Conservation (phyloP, 2,113 vertebrate species). For the Budorcas taxicolor region DNA sequence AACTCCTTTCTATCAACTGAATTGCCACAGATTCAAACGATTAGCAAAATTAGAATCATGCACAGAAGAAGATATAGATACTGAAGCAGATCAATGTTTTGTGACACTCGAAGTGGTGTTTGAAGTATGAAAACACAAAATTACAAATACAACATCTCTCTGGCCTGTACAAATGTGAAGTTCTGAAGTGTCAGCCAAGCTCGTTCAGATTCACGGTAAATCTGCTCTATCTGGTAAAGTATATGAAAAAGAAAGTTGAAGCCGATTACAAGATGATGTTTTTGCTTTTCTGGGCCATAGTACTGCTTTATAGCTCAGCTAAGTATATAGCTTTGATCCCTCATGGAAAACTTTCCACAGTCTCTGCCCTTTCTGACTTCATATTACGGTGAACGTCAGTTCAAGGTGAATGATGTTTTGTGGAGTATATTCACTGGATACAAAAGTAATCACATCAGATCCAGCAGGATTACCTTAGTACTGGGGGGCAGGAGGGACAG, state of each 20-base stretch:
- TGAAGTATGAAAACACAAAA: neutral
- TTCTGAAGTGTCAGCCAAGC: neutral
- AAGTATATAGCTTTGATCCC: neutral
- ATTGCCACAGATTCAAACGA: neutral
- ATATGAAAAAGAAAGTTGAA: neutral
- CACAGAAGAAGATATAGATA: neutral
- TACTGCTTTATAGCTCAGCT: neutral
- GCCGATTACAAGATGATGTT: neutral
- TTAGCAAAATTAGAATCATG: neutral
- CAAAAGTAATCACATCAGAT: neutral
- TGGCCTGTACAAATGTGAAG: neutral
- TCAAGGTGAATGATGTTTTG: neutral
- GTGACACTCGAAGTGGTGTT: neutral
- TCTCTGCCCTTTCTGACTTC: neutral
- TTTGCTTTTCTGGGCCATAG: neutral
- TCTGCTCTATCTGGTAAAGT: neutral
- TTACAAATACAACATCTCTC: neutral
- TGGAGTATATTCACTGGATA: neutral
- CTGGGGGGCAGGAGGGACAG: neutral
- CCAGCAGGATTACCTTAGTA: neutral
- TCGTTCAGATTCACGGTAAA: neutral
- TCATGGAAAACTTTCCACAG: neutral
- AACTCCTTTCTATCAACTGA: neutral
- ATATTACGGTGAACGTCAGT: neutral
- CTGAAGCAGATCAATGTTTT: neutral